Evolutionary conservation across 2,797 vertebrate species (phyloP).

Genomic region (Diceros bicornis): DNA sequence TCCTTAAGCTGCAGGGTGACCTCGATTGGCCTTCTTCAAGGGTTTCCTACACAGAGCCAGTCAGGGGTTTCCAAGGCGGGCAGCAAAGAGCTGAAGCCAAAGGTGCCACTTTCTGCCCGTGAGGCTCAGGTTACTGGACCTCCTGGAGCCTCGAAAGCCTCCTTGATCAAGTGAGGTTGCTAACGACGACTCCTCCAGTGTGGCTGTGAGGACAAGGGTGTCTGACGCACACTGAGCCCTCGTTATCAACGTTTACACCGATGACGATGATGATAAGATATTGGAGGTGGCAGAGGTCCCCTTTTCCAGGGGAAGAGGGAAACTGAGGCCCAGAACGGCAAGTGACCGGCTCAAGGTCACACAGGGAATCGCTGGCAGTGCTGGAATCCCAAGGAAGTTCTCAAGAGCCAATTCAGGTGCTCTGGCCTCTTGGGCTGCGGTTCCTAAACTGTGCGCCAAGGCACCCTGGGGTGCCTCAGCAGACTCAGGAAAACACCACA

Average conservation of each 20-base stretch:
- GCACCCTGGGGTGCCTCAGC: neutral
- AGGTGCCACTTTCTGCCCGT: neutral
- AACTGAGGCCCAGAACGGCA: neutral
- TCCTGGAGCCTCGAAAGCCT: neutral
- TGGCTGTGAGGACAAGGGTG: rapidly evolving
- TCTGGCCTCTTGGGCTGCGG: too few relatives aligned
- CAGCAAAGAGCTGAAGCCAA: rapidly evolving
- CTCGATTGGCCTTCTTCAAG: neutral
- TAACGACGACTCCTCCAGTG: rapidly evolving
- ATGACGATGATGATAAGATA: neutral
- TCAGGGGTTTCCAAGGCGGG: neutral
- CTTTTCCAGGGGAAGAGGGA: neutral
- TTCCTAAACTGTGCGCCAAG: neutral
- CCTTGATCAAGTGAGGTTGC: neutral
- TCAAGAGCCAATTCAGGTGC: rapidly evolving
- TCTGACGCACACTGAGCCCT: rapidly evolving
- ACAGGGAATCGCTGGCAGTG: neutral
- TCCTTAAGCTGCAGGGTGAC: slow-evolving; percentile 71
- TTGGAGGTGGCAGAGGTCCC: neutral
- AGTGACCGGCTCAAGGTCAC: neutral
- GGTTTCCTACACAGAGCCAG: neutral
- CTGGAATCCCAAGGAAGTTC: neutral
- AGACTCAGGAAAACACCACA: too few relatives aligned
- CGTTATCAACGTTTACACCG: neutral
- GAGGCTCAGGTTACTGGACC: rapidly evolving